Evolutionary conservation across 2,113 vertebrate species (phyloP).

Genomic region (Erpornis zantholeuca): DNA sequence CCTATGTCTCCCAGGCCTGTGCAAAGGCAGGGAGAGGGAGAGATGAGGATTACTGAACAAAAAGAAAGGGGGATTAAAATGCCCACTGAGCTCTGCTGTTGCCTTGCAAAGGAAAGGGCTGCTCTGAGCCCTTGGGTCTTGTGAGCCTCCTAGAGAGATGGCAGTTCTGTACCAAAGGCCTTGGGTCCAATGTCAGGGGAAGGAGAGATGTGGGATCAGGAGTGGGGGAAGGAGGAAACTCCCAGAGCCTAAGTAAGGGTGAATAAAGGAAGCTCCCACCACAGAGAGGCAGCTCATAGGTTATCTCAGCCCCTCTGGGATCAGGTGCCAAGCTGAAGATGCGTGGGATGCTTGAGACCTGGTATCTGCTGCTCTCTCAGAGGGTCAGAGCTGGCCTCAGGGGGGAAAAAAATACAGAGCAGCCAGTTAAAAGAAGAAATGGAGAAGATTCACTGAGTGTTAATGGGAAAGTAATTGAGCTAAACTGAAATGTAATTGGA

Average conservation of each 20-base stretch:
- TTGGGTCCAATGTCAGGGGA: background rate
- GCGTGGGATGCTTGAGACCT: background rate
- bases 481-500: conserved; percentile 77
- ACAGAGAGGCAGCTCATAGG: fast-evolving
- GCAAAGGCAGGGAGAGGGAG: background rate
- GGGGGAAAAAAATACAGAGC: background rate
- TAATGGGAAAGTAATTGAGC: conserved; percentile 77
- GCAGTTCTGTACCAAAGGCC: background rate
- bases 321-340: background rate
- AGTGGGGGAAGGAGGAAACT: background rate
- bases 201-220: background rate
- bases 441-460: conserved; percentile 64
- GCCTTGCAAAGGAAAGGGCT: background rate
- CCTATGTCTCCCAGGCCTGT: background rate
- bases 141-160: fast-evolving
- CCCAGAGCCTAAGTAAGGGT: background rate
- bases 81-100: background rate
- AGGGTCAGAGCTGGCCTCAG: background rate
- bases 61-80: background rate
- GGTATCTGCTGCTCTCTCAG: background rate
- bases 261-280: background rate
- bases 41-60: background rate
- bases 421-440: conserved; percentile 67
- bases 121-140: background rate
- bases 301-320: fast-evolving